A percentile compares a stretch with the other conserved stretches of the same genome.
phyloP scores from a whole-genome alignment of 2,113 vertebrate species.

The Dromas ardeola region DNA sequence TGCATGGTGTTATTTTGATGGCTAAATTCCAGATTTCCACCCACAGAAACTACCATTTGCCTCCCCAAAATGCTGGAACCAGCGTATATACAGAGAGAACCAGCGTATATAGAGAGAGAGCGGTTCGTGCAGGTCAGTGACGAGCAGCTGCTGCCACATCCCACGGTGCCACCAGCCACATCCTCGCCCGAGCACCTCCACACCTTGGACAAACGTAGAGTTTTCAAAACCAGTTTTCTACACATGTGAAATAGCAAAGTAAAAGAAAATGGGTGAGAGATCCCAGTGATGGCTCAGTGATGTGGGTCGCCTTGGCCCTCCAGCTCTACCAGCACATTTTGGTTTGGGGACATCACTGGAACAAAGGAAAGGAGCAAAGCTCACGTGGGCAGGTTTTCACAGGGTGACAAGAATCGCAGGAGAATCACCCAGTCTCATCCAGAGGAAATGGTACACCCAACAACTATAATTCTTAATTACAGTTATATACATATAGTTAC shows the following conservation, averaged over 20 bases:
- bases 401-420: background rate
- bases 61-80: background rate
- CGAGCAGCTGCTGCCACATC: background rate
- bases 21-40: background rate
- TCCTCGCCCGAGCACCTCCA: background rate
- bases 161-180: background rate
- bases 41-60: background rate
- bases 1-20: background rate
- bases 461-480: background rate
- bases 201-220: accelerated
- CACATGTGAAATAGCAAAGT: background rate
- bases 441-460: background rate
- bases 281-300: background rate
- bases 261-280: background rate
- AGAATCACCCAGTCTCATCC: background rate
- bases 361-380: background rate
- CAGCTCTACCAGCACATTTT: accelerated
- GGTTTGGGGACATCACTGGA: background rate
- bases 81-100: too few species aligned
- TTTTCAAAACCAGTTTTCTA: background rate
- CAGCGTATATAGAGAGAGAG: background rate
- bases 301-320: background rate
- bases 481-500: too few species aligned
- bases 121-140: too few species aligned
- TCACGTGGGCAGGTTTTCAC: accelerated